A percentile compares a stretch with the other conserved stretches of the same genome.
Evolutionary conservation across 2,797 vertebrate genomes (phyloP).

Genomic region (Anabacerthia variegaticeps): DNA sequence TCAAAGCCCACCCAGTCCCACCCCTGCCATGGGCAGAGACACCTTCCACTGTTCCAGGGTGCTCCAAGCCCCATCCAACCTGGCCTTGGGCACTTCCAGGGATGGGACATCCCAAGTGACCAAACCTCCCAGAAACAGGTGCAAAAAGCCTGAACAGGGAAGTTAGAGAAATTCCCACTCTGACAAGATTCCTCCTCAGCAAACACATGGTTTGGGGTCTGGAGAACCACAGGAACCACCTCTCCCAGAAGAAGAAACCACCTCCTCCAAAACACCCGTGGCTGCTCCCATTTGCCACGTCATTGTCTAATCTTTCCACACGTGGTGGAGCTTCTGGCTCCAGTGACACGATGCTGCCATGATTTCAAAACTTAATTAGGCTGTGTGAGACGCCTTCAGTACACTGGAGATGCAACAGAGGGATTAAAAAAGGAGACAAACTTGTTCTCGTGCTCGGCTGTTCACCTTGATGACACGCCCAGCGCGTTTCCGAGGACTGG

Average conservation of each 20-base stretch:
- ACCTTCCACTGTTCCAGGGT: fast-evolving
- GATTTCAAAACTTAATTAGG: neutral
- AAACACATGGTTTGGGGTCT: neutral
- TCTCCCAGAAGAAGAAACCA: fast-evolving
- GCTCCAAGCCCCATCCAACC: neutral
- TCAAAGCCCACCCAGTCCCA: neutral
- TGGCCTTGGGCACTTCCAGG: neutral
- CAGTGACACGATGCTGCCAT: neutral
- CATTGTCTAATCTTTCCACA: fast-evolving
- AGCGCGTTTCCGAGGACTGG: fast-evolving
- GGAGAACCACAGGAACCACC: fast-evolving
- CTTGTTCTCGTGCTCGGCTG: neutral
- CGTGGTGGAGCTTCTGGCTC: neutral
- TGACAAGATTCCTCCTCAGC: neutral
- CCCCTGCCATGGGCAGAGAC: neutral
- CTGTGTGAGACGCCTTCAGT: neutral
- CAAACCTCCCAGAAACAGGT: neutral
- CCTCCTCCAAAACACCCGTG: fast-evolving
- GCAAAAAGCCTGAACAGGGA: neutral
- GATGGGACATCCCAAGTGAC: neutral
- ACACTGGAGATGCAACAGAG: neutral
- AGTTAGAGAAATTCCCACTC: fast-evolving
- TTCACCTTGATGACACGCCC: fast-evolving
- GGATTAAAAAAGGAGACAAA: neutral
- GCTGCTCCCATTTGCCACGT: neutral